A percentile compares a stretch with the other conserved stretches of the same genome.
These are phyloP conservation scores for Alauda arvensis DNA, from an alignment of 2,797 vertebrate genomes.

Conservation along the genomic window DNA sequence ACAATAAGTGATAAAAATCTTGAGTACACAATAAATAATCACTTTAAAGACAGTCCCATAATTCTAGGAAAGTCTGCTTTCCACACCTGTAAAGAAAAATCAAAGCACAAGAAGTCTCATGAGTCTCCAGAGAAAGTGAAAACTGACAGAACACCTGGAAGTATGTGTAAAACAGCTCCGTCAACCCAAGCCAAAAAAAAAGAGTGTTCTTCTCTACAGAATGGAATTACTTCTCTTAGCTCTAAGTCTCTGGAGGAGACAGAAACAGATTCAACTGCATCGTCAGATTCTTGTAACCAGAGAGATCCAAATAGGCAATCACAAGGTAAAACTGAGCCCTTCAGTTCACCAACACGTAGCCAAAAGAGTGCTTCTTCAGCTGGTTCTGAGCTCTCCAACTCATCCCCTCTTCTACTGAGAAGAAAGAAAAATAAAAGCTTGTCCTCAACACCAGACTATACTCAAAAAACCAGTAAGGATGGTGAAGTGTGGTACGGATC, in stretches of 20 bases:
- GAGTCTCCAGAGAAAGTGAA: conserved; percentile 39
- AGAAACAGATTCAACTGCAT: conserved; percentile 61
- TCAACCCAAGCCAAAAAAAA: conserved; percentile 4
- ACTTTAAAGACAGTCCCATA: conserved; percentile 56
- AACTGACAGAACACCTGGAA: conserved; percentile 7
- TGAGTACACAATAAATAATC: conserved; percentile 58
- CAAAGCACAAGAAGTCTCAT: conserved; percentile 51
- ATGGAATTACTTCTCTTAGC: conserved; percentile 18
- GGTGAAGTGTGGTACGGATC: conserved; percentile 89
- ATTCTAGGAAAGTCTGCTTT: conserved; percentile 50
- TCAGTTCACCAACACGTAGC: conserved; percentile 35
- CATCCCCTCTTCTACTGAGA: conserved; percentile 35
- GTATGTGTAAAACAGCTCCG: neutral
- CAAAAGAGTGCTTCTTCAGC: conserved; percentile 56
- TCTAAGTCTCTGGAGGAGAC: conserved; percentile 30
- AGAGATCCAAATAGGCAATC: conserved; percentile 8
- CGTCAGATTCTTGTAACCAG: conserved; percentile 46
- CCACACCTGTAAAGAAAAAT: conserved; percentile 66
- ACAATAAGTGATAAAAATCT: conserved; percentile 67
- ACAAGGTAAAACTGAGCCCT: conserved; percentile 31
- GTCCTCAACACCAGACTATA: conserved; percentile 32
- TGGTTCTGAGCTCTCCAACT: conserved; percentile 51
- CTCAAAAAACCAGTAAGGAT: conserved; percentile 56
- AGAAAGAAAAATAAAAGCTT: conserved; percentile 46
- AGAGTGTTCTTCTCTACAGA: neutral